Evolutionary conservation across 2,888 invertebrate genomes (phyloP).

Genomic region (Myopa testacea): DNA sequence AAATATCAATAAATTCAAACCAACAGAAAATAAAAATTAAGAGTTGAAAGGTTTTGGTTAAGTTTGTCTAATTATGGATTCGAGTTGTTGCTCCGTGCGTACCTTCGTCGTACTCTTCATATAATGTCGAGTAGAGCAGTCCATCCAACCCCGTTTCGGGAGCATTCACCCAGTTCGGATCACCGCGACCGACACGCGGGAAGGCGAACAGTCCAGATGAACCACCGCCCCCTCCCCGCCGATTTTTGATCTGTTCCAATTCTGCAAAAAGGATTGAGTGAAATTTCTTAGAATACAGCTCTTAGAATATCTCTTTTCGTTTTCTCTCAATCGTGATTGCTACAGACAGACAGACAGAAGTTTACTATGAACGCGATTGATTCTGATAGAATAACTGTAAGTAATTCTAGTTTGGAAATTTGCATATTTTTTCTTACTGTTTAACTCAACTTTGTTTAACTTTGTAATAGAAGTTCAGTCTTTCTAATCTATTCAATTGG

Average conservation of each 20-base stretch:
- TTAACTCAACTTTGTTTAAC: too few relatives aligned
- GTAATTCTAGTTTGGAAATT: too few relatives aligned
- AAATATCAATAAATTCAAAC: not conserved
- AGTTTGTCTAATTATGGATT: not conserved
- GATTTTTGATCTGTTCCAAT: slow-evolving; percentile 63
- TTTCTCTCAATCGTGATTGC: too few relatives aligned
- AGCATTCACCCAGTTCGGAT: slow-evolving; percentile 60
- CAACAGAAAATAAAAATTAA: not conserved
- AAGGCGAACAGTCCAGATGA: slow-evolving; percentile 73
- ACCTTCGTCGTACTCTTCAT: slow-evolving; percentile 71
- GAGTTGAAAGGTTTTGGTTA: too few relatives aligned
- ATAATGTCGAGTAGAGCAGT: slow-evolving; percentile 69
- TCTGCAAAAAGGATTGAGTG: slow-evolving; percentile 51
- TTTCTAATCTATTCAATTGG: too few relatives aligned
- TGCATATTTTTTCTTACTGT: too few relatives aligned
- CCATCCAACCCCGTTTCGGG: slow-evolving; percentile 54
- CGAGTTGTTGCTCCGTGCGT: slow-evolving; percentile 35
- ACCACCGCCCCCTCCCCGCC: slow-evolving; percentile 72
- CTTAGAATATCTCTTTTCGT: too few relatives aligned
- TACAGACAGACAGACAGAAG: too few relatives aligned
- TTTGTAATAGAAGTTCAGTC: too few relatives aligned
- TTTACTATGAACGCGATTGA: too few relatives aligned
- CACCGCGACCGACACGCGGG: slow-evolving; percentile 74
- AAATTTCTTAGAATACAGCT: not conserved
- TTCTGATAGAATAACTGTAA: too few relatives aligned